A percentile compares a stretch with the other conserved stretches of the same genome.
phyloP scores from a whole-genome alignment of 2,888 invertebrate species.

The Caenorhabditis sp. region DNA sequence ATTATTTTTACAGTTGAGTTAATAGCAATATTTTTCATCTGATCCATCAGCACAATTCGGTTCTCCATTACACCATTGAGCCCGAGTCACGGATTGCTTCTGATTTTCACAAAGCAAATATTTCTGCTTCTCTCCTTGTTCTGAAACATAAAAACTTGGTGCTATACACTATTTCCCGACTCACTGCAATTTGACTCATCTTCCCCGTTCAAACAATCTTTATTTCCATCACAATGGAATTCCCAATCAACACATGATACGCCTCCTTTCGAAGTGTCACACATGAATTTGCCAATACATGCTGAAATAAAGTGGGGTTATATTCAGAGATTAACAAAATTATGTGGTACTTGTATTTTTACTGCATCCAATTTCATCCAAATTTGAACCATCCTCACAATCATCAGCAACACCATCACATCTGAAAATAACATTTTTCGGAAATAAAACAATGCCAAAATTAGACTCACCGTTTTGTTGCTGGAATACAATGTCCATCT shows the following conservation, averaged over 20 bases:
- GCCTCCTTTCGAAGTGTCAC: slow-evolving; percentile 55
- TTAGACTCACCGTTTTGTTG: slow-evolving; percentile 53
- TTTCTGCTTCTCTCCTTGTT: slow-evolving; percentile 48
- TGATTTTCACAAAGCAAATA: slow-evolving; percentile 69
- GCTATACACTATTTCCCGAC: too few species aligned
- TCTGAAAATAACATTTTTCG: slow-evolving; percentile 5
- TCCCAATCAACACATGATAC: slow-evolving; percentile 61
- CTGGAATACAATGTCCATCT: slow-evolving; percentile 62
- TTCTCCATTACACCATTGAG: slow-evolving; percentile 68
- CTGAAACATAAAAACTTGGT: slow-evolving; percentile 41
- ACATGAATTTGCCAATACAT: slow-evolving; percentile 68
- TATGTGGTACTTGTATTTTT: slow-evolving; percentile 58
- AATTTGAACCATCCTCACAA: slow-evolving; percentile 67
- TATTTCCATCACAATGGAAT: slow-evolving; percentile 62
- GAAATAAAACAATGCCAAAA: too few species aligned
- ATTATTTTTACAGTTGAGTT: too few species aligned
- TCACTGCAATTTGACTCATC: slow-evolving; percentile 68
- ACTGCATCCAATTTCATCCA: slow-evolving; percentile 68
- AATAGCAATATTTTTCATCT: slow-evolving; percentile 68
- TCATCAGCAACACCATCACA: slow-evolving; percentile 70
- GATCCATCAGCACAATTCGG: slow-evolving; percentile 66
- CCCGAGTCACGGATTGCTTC: slow-evolving; percentile 65
- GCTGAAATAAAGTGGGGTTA: slow-evolving; percentile 42
- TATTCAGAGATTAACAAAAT: too few species aligned
- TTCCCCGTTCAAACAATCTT: slow-evolving; percentile 66